Evolutionary conservation across 1,140 invertebrate genomes (phyloP).

Genomic region (Drosophila tropicalis): DNA sequence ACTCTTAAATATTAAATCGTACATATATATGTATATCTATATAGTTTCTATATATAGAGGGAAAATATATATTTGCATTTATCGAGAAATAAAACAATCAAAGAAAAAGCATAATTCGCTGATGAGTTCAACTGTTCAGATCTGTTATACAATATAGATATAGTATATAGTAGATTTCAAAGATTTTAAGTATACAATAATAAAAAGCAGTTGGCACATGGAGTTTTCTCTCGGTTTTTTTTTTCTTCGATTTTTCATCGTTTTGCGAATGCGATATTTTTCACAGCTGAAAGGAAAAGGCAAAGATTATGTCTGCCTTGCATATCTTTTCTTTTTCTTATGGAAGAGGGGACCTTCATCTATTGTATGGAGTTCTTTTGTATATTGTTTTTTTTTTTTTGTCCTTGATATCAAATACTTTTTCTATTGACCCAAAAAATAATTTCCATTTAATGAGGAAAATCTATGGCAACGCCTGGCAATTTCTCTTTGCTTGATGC

Average conservation of each 20-base stretch:
- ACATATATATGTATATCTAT: slow-evolving; percentile 30
- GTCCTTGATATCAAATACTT: slow-evolving; percentile 31
- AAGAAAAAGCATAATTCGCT: not conserved
- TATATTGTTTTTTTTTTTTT: slow-evolving; percentile 10
- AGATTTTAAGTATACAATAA: not conserved
- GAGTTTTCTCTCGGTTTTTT: not conserved
- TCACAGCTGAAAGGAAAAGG: slow-evolving; percentile 44
- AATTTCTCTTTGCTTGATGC: slow-evolving; percentile 2
- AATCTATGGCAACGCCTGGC: slow-evolving; percentile 61
- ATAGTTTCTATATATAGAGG: slow-evolving; percentile 18
- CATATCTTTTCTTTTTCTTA: slow-evolving; percentile 1
- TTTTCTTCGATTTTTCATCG: slow-evolving; percentile 24
- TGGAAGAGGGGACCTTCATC: not conserved
- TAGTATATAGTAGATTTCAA: slow-evolving; percentile 4
- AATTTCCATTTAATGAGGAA: slow-evolving; percentile 60
- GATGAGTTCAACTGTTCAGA: not conserved
- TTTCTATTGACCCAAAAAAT: slow-evolving; percentile 40
- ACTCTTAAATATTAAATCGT: slow-evolving; percentile 30
- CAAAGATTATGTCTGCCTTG: slow-evolving; percentile 37
- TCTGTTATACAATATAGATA: slow-evolving; percentile 17
- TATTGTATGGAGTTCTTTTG: slow-evolving; percentile 13
- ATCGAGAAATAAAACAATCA: slow-evolving; percentile 1
- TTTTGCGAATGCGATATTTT: slow-evolving; percentile 57
- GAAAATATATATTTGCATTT: not conserved
- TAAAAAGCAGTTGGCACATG: slow-evolving; percentile 9